Base-by-base conservation (phyloP, 2,113 vertebrate genomes). In the Mus pahari region DNA sequence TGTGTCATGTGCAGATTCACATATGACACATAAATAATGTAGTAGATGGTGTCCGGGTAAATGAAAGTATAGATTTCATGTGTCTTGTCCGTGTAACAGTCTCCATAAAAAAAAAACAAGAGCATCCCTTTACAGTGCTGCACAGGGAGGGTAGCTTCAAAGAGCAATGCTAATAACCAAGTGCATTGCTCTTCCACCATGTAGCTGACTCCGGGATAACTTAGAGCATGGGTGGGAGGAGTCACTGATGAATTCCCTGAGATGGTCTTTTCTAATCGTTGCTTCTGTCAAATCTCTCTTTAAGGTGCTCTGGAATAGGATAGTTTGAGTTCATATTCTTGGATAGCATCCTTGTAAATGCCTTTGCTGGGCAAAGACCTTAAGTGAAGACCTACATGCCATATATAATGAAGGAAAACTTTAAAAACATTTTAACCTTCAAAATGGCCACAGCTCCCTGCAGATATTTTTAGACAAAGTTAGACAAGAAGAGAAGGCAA, bases 11-110 rank as follows among this genome's bases (percentile, higher is more conserved):
- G 31, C 70, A 26, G 66, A 86, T 95, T 94, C 92, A 96, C 75
- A 88, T 55, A 94, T 66, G 31, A 66, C 71, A 86, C 86, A 90
- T 92, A 97, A 96, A 95, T 97, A 93, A 89, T 91, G 66, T 90
- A 95, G 92, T 89, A 92, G 87, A 91, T 1, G 2, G 81, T 68
- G 36, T 94, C 90, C 42, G 71, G 90, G 82, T 88, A 90, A 95
- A 92, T 95, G 77, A 96, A 95, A 86, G 73, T 90, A 60, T 50
- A 93, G 83, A 86, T 96, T 96, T 86, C 90, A 87, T 55, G 70
- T 42, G 84, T 36, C 45, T 94, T 31, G 36, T 77, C 39, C 71
- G 66, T 94, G 81, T 22, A 70, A 33, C 0, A 0, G 39, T 77
- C 55, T 68, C 92, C 60, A 77, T 90, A 93, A 94, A 97, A 95